Evolutionary conservation across 2,888 invertebrate species (phyloP).

Genomic region (Balanococcus diminutus): DNA sequence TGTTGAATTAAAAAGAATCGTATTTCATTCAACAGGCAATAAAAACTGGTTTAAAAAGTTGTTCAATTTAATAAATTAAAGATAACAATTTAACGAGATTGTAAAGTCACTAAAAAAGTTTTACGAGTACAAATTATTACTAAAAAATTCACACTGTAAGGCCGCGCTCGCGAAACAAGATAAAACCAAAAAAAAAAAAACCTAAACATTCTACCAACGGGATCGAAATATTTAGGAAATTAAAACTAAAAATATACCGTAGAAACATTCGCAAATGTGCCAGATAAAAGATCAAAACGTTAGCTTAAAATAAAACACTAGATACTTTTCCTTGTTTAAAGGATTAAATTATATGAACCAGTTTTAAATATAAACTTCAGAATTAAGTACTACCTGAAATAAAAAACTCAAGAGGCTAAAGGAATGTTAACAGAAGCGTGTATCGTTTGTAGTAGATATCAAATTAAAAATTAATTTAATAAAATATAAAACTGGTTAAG

Average conservation of each 20-base stretch:
- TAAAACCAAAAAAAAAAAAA: neutral
- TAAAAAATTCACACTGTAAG: slow-evolving; percentile 43
- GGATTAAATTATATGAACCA: slow-evolving; percentile 46
- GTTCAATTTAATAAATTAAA: slow-evolving; percentile 38
- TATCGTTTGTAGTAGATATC: slow-evolving; percentile 32
- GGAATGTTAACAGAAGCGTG: slow-evolving; percentile 9
- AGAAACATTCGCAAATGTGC: neutral
- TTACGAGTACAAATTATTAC: slow-evolving; percentile 41
- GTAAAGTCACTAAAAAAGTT: slow-evolving; percentile 46
- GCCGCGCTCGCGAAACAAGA: neutral
- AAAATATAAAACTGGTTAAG: slow-evolving; percentile 31
- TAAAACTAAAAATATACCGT: neutral
- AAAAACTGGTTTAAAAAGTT: slow-evolving; percentile 38
- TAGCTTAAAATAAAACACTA: neutral
- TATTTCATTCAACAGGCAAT: slow-evolving; percentile 26
- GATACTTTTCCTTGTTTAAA: slow-evolving; percentile 1
- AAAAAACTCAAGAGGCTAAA: slow-evolving; percentile 4
- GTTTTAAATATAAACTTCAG: slow-evolving; percentile 37
- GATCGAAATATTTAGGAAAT: neutral
- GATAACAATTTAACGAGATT: slow-evolving; percentile 49
- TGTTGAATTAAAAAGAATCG: neutral
- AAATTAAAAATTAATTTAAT: slow-evolving; percentile 47
- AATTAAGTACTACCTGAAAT: slow-evolving; percentile 23
- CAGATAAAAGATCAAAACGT: slow-evolving; percentile 10
- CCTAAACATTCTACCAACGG: neutral